phyloP scores from a whole-genome alignment of 2,888 invertebrate genomes.

The Dasysyrphus albostriatus region DNA sequence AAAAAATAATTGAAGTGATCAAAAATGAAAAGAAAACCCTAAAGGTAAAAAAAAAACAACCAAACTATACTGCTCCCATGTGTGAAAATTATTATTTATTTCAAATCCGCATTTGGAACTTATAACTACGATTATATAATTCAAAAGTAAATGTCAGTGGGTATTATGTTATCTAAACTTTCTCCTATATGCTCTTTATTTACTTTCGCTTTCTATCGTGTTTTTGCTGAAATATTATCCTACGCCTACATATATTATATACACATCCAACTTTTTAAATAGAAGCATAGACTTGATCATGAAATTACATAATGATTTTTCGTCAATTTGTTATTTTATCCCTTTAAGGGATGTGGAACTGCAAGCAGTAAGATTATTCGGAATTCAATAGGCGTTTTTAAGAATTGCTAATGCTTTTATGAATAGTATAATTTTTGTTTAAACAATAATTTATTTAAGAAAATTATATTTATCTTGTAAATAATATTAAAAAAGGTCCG shows the following conservation, averaged over 20 bases:
- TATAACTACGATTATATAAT: conserved; percentile 9
- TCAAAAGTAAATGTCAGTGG: conserved; percentile 47
- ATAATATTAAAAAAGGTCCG: conserved; percentile 30
- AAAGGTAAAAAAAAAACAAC: background rate
- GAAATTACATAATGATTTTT: conserved; percentile 43
- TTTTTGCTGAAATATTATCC: conserved; percentile 11
- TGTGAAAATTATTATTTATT: conserved; percentile 40
- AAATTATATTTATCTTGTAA: conserved; percentile 36
- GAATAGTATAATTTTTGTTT: conserved; percentile 3
- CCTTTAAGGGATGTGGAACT: background rate
- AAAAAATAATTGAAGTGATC: conserved; percentile 54
- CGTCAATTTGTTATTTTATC: conserved; percentile 22
- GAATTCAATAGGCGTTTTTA: conserved; percentile 29
- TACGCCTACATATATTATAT: background rate
- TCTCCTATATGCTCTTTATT: background rate
- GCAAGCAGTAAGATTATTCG: conserved; percentile 20
- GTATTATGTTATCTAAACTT: conserved; percentile 31
- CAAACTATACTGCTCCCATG: conserved; percentile 31
- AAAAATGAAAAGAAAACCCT: conserved; percentile 19
- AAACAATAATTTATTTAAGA: conserved; percentile 27
- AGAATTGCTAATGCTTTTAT: conserved; percentile 1
- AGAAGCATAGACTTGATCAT: conserved; percentile 42
- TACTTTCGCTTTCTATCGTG: conserved; percentile 8
- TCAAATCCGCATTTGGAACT: conserved; percentile 33
- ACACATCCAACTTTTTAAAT: conserved; percentile 14